Percentiles rank a stretch among this genome's conserved stretches.
Evolutionary conservation across 2,888 invertebrate species (phyloP).

Genomic region (Ichneumoninae sp.): DNA sequence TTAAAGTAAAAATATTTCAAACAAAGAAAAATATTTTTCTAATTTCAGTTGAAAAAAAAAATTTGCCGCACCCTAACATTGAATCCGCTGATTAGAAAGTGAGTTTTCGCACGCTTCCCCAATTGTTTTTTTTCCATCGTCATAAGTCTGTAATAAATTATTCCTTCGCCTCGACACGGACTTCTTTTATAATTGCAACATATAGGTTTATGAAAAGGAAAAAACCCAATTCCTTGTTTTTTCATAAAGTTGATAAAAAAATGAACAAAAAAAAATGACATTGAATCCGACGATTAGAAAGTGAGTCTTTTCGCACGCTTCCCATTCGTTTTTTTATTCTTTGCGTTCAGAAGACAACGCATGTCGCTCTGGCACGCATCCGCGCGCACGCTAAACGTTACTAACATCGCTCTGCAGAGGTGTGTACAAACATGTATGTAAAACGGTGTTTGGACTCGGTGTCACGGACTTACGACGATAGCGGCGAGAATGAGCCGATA

Average conservation of each 20-base stretch:
- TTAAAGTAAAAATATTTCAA: neutral
- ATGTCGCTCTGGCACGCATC: slow-evolving; percentile 40
- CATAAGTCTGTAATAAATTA: neutral
- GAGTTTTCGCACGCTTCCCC: slow-evolving; percentile 32
- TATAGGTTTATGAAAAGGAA: neutral
- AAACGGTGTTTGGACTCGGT: slow-evolving; percentile 2
- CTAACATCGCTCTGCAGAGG: neutral
- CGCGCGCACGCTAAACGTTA: slow-evolving; percentile 42
- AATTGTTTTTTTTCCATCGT: slow-evolving; percentile 2
- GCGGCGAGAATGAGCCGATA: slow-evolving; percentile 8
- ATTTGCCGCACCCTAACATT: neutral
- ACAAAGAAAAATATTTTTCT: neutral
- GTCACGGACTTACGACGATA: slow-evolving; percentile 29
- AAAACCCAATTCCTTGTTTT: neutral
- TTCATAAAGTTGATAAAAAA: neutral
- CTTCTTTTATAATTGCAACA: neutral
- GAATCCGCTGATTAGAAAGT: slow-evolving; percentile 42
- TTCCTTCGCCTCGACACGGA: neutral
- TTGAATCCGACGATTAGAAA: slow-evolving; percentile 45
- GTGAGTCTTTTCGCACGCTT: slow-evolving; percentile 46
- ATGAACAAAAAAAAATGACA: slow-evolving; percentile 8
- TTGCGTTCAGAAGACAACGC: neutral
- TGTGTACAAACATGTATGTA: neutral
- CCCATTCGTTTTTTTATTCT: slow-evolving; percentile 16
- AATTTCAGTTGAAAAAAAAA: neutral